Evolutionary conservation across 1,140 invertebrate genomes (phyloP).

Genomic region (Nebria ingens): DNA sequence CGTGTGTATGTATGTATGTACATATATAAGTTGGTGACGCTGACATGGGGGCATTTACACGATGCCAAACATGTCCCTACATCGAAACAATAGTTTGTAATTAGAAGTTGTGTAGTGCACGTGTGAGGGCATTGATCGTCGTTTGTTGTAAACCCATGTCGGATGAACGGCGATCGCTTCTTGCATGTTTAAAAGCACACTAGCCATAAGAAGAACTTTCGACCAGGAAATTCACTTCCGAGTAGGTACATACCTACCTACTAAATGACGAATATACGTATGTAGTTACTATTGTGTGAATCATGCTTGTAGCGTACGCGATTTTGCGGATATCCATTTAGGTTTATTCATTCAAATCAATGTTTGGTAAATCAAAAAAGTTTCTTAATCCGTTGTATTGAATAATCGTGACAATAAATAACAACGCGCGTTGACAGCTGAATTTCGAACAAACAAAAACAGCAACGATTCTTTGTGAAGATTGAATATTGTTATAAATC

Average conservation of each 20-base stretch:
- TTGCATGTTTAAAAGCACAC: background rate
- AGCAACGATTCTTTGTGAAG: background rate
- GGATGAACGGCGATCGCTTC: background rate
- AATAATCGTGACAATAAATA: background rate
- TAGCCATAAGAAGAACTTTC: background rate
- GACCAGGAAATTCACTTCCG: background rate
- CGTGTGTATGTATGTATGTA: too few species aligned
- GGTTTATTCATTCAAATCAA: too few species aligned
- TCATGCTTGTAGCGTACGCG: too few species aligned
- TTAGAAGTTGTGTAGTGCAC: background rate
- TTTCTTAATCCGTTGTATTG: background rate
- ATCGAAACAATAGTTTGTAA: background rate
- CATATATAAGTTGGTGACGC: too few species aligned
- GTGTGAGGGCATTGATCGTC: background rate
- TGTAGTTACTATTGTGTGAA: too few species aligned
- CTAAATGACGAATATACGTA: background rate
- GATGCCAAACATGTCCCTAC: background rate
- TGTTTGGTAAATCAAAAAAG: too few species aligned
- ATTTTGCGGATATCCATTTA: too few species aligned
- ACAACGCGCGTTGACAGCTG: constrained; percentile 1
- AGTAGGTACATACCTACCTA: too few species aligned
- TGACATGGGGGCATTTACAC: too few species aligned
- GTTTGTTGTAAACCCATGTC: too few species aligned
- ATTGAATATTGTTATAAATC: background rate
- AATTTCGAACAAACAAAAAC: background rate